A percentile compares a stretch with the other conserved stretches of the same genome.
These are phyloP conservation scores for Cosmopolites sordidus DNA, from an alignment of 2,888 invertebrate genomes.

Conservation along the genomic window DNA sequence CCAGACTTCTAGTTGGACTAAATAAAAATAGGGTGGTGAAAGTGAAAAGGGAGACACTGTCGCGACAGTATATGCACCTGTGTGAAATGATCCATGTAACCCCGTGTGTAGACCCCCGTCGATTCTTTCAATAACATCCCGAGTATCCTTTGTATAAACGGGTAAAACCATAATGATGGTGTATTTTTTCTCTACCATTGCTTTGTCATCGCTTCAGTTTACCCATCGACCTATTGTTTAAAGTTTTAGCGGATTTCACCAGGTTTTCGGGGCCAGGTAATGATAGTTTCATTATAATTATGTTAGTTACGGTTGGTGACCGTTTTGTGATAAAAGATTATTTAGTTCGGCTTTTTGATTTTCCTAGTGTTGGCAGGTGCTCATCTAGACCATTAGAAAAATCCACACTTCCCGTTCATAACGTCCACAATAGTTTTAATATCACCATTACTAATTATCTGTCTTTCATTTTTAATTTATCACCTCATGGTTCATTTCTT, in stretches of 20 bases:
- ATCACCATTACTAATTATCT: too few relatives aligned
- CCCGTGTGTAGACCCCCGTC: slow-evolving; percentile 43
- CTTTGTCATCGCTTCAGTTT: slow-evolving; percentile 27
- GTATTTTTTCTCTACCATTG: slow-evolving; percentile 24
- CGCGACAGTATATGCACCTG: slow-evolving; percentile 42
- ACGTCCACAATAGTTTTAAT: too few relatives aligned
- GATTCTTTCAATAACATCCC: slow-evolving; percentile 39
- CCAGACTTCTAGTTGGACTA: neutral
- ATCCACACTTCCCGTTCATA: slow-evolving; percentile 15
- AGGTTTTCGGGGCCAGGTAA: slow-evolving; percentile 23
- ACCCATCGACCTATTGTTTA: slow-evolving; percentile 27
- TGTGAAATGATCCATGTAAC: slow-evolving; percentile 46
- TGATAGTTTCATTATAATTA: slow-evolving; percentile 30
- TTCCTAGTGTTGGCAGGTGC: slow-evolving; percentile 19
- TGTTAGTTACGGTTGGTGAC: slow-evolving; percentile 26
- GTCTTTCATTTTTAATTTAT: too few relatives aligned
- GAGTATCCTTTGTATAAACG: slow-evolving; percentile 30
- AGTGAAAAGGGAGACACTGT: slow-evolving; percentile 27
- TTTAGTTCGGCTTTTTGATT: slow-evolving; percentile 24
- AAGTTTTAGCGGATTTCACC: slow-evolving; percentile 28
- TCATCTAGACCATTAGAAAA: slow-evolving; percentile 17
- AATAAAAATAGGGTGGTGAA: slow-evolving; percentile 24
- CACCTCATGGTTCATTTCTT: too few relatives aligned
- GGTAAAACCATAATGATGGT: slow-evolving; percentile 29
- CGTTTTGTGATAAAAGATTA: slow-evolving; percentile 25